A percentile compares a stretch with the other conserved stretches of the same genome.
Evolutionary conservation across 2,113 vertebrate genomes (phyloP).

Genomic region (Pontoporia blainvillei): DNA sequence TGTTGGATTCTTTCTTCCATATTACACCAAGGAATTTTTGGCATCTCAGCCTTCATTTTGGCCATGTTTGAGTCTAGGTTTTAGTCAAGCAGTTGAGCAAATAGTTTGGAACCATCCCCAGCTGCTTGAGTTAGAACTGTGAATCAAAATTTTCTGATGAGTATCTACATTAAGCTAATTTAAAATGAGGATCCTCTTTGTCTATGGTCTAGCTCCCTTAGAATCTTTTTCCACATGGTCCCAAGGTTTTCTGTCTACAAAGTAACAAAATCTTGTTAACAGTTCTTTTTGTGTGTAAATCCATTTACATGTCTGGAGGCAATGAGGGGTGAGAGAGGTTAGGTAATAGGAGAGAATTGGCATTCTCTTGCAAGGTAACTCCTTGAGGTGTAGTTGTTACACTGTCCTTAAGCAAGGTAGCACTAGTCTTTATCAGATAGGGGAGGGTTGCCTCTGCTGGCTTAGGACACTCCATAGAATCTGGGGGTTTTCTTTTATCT

Average conservation of each 20-base stretch:
- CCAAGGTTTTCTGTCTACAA: not conserved
- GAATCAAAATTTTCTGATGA: not conserved
- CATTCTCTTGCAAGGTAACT: not conserved
- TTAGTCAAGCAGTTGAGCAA: constrained; percentile 20
- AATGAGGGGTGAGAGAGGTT: not conserved
- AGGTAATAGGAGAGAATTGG: not conserved
- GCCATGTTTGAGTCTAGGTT: not conserved
- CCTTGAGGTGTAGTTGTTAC: not conserved
- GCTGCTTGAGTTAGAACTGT: not conserved
- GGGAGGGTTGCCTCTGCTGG: not conserved
- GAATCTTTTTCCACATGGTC: not conserved
- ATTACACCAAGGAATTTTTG: constrained; percentile 39
- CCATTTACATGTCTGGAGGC: not conserved
- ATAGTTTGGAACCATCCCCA: constrained; percentile 39
- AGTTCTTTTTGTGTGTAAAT: not conserved
- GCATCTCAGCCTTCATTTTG: constrained; percentile 38
- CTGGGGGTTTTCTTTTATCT: not conserved
- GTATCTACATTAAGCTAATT: not conserved
- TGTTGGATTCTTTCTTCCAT: not conserved
- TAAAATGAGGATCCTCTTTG: constrained; percentile 10
- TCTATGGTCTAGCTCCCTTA: not conserved
- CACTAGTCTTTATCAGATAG: not conserved
- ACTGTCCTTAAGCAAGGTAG: not conserved
- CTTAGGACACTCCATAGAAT: not conserved
- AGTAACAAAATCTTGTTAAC: not conserved